Conservation (phyloP, 2,113 vertebrate species). For the Brienomyrus brachyistius region DNA sequence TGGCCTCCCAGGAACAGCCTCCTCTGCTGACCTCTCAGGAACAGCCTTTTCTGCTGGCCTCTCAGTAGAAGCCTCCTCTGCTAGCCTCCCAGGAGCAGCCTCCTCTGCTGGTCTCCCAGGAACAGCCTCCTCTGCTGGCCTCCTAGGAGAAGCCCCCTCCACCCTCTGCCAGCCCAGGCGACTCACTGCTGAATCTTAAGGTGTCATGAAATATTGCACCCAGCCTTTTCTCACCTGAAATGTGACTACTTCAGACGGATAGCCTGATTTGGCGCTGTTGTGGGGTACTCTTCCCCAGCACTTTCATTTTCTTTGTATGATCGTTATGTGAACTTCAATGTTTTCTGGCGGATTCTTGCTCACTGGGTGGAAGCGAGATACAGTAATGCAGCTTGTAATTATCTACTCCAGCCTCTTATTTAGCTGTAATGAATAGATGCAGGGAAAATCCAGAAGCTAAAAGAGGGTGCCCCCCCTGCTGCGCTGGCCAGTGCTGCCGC, state of each 20-base stretch:
- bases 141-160: not conserved
- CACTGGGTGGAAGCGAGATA: constrained; percentile 17
- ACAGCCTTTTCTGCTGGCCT: not conserved
- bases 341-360: constrained; percentile 1
- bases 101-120: no score
- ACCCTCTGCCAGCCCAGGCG: not conserved
- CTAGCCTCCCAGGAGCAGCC: no score
- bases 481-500: not conserved
- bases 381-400: constrained; percentile 19
- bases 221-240: not conserved
- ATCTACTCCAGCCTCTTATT: constrained; percentile 19
- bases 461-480: not conserved
- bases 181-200: not conserved
- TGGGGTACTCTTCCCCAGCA: not conserved
- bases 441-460: constrained; percentile 17
- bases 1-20: no score
- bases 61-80: no score
- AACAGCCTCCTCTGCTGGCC: no score
- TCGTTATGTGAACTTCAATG: constrained; percentile 14
- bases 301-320: not conserved
- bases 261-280: not conserved
- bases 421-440: constrained; percentile 19
- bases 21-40: not conserved
- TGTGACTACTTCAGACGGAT: not conserved
- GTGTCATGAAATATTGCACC: constrained; percentile 34